These are phyloP conservation scores for Mythimna albipuncta DNA, from an alignment of 2,888 invertebrate species.

Conservation along the genomic window DNA sequence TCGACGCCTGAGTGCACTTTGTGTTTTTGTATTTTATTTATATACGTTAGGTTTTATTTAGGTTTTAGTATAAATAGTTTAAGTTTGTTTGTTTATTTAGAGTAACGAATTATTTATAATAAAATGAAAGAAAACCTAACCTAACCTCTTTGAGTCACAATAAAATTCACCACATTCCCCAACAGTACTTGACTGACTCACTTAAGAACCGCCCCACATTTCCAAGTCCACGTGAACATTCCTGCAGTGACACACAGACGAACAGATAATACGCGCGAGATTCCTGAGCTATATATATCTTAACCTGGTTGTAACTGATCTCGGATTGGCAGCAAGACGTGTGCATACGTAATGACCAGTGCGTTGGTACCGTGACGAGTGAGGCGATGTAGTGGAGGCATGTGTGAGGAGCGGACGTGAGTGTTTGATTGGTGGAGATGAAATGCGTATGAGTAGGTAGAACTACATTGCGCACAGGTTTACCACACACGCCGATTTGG, in stretches of 20 bases:
- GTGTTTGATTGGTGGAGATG: slow-evolving; percentile 7
- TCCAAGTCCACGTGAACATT: slow-evolving; percentile 42
- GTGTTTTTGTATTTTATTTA: too few relatives aligned
- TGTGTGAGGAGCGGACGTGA: slow-evolving; percentile 22
- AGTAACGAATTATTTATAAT: too few relatives aligned
- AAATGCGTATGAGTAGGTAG: slow-evolving; percentile 7
- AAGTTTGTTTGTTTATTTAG: too few relatives aligned
- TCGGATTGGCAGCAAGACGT: slow-evolving; percentile 68
- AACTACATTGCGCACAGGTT: too few relatives aligned
- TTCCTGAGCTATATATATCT: slow-evolving; percentile 71
- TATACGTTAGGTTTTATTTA: too few relatives aligned
- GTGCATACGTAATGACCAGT: slow-evolving; percentile 51
- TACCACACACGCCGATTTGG: too few relatives aligned
- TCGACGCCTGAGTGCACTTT: too few relatives aligned
- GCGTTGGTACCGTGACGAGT: slow-evolving; percentile 46
- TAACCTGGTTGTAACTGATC: slow-evolving; percentile 62
- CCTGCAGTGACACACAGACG: slow-evolving; percentile 43
- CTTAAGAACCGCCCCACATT: slow-evolving; percentile 5
- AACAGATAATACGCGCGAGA: slow-evolving; percentile 51
- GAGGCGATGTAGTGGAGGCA: slow-evolving; percentile 36
- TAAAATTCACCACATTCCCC: slow-evolving; percentile 1
- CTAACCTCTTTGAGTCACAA: not conserved
- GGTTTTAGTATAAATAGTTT: too few relatives aligned
- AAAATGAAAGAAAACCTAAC: too few relatives aligned
- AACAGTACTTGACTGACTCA: slow-evolving; percentile 10